phyloP scores from a whole-genome alignment of 2,888 invertebrate genomes.

The Eustalomyia histrio region DNA sequence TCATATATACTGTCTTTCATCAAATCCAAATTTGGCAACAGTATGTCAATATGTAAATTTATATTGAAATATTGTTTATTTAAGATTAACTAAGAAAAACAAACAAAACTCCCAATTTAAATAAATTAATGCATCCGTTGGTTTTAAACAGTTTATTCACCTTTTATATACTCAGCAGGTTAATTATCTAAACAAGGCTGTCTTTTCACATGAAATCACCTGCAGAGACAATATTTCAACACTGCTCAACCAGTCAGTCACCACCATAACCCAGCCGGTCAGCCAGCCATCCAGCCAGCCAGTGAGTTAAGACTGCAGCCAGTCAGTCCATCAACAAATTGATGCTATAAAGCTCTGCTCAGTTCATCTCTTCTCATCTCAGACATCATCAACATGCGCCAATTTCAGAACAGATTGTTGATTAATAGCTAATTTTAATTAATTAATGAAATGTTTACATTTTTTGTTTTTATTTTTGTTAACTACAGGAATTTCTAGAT shows the following conservation, averaged over 20 bases:
- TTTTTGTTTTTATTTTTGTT: background rate
- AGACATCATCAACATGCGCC: conserved; percentile 51
- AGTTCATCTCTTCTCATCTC: conserved; percentile 36
- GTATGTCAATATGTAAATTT: conserved; percentile 5
- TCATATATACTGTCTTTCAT: conserved; percentile 29
- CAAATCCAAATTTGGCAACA: conserved; percentile 7
- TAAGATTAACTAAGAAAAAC: conserved; percentile 21
- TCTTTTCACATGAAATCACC: conserved; percentile 61
- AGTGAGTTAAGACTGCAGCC: background rate
- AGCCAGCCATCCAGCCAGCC: conserved; percentile 28
- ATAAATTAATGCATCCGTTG: conserved; percentile 55
- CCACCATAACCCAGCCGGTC: conserved; percentile 38
- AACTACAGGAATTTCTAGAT: conserved; percentile 4
- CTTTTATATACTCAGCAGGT: conserved; percentile 52
- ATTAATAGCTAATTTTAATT: conserved; percentile 64
- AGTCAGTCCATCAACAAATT: background rate
- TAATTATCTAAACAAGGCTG: conserved; percentile 29
- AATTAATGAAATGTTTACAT: conserved; percentile 53
- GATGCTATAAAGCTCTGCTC: conserved; percentile 3
- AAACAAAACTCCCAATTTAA: conserved; percentile 8
- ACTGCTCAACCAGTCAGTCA: conserved; percentile 58
- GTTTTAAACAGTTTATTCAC: conserved; percentile 48
- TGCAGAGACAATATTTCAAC: conserved; percentile 65
- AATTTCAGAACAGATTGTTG: conserved; percentile 63
- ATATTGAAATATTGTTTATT: conserved; percentile 29